A percentile compares a stretch with the other conserved stretches of the same genome.
Conservation (phyloP, 2,797 vertebrate species). For the Aeoliscus strigatus region DNA sequence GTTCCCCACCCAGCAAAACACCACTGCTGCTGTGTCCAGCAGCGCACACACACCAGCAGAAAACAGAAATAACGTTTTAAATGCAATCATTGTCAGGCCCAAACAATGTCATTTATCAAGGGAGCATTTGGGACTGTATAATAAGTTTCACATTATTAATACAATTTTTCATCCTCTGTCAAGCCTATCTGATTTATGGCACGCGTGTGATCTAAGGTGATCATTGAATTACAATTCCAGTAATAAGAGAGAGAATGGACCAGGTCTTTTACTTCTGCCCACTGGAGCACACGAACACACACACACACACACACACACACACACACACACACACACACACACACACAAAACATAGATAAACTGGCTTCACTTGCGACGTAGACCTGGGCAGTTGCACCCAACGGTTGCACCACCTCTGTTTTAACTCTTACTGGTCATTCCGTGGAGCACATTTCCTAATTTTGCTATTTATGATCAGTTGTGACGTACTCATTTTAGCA, state of each 20-base stretch:
- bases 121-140: conserved; percentile 99
- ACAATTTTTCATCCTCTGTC: conserved; percentile 99
- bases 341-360: conserved; percentile 35
- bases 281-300: conserved; percentile 48
- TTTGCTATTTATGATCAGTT: conserved; percentile 83
- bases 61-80: conserved; percentile 99
- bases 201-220: conserved; percentile 98
- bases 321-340: conserved; percentile 17
- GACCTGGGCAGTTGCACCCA: conserved; percentile 39
- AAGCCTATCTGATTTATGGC: conserved; percentile 98
- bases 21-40: conserved; percentile 48
- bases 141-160: conserved; percentile 99
- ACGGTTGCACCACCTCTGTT: conserved; percentile 15
- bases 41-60: conserved; percentile 69
- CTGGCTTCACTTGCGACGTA: conserved; percentile 37
- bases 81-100: conserved; percentile 99
- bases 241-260: conserved; percentile 87
- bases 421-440: conserved; percentile 69
- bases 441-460: conserved; percentile 75
- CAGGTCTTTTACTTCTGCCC: conserved; percentile 69
- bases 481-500: conserved; percentile 81
- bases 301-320: conserved; percentile 14
- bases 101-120: conserved; percentile 99
- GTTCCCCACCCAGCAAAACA: conserved; percentile 47
- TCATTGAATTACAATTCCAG: conserved; percentile 99